A percentile compares a stretch with the other conserved stretches of the same genome.
Conservation (phyloP, 2,888 invertebrate genomes). For the Helobdella robusta region DNA sequence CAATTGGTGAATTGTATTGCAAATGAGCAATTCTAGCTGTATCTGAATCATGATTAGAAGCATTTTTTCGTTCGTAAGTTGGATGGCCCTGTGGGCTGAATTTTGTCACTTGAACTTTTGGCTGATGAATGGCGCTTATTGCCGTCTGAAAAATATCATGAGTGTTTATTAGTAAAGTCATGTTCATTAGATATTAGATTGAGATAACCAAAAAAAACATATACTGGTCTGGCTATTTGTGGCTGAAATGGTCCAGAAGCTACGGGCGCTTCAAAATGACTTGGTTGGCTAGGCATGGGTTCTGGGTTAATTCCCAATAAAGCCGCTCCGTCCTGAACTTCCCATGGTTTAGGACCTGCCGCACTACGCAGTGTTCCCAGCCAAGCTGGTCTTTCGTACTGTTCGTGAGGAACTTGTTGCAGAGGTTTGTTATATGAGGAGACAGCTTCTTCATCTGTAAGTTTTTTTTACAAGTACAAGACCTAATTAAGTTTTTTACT, state of each 20-base stretch:
- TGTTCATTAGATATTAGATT: not conserved
- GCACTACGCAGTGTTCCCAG: slow-evolving; percentile 36
- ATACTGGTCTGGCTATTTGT: not conserved
- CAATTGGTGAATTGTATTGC: slow-evolving; percentile 49
- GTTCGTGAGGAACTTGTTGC: slow-evolving; percentile 14
- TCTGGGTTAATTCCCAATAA: not conserved
- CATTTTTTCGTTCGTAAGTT: slow-evolving; percentile 30
- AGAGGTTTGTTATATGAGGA: too few species aligned
- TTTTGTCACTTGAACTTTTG: slow-evolving; percentile 29
- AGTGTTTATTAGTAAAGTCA: too few species aligned
- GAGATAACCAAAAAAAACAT: not conserved
- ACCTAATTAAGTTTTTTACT: too few species aligned
- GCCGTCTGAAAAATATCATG: not conserved
- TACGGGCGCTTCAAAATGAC: too few species aligned
- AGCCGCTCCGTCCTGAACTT: slow-evolving; percentile 32
- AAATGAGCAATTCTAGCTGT: slow-evolving; percentile 43
- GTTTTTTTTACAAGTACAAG: too few species aligned
- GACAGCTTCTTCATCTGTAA: slow-evolving; percentile 2
- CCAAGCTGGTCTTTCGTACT: slow-evolving; percentile 36
- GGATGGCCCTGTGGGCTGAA: slow-evolving; percentile 18
- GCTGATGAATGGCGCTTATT: slow-evolving; percentile 26
- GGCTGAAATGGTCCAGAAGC: not conserved
- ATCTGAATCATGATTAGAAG: slow-evolving; percentile 27
- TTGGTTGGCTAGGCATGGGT: slow-evolving; percentile 26
- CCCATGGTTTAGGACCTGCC: slow-evolving; percentile 33